Base-by-base conservation (phyloP, 2,888 invertebrate species). In the Euproctis similis region DNA sequence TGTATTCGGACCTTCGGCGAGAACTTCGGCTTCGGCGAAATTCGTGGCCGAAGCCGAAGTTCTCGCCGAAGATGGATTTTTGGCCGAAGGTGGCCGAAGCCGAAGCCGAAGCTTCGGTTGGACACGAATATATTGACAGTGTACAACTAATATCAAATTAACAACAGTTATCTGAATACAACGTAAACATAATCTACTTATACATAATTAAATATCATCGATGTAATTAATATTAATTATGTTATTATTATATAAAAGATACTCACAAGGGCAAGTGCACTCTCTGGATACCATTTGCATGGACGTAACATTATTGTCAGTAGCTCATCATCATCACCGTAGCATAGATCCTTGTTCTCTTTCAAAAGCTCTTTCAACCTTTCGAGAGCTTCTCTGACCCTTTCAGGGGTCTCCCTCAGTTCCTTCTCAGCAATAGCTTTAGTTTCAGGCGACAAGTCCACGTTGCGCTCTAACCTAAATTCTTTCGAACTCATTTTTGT, bases 231-330 rank as follows among this genome's bases (percentile, higher is more conserved):
- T 5, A 21, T 4, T 10, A 21, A 9, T 9, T n/a, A n/a, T n/a
- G n/a, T n/a, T n/a, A n/a, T n/a, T n/a, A n/a, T n/a, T n/a, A n/a
- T n/a, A n/a, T n/a, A n/a, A n/a, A 14, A 14, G 6, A 6, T 11
- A 82, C 89, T 89, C 64, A 92, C 93, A 85, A 94, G 76, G 57
- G 89, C 90, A 31, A 90, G 76, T 0, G 94, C 94, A 71, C 93
- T 93, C 52, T 93, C 87, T 0, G 94, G 90, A 51, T 94, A 94
- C 80, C 88, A 95, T 67, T 95, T 94, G 74, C 92, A 91, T 12
- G 93, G 92, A 34, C 95, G 87, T 32, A 95, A 77, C 60, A 93
- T 93, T 39, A 92, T 90, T n/a, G 89, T 81, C 6, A 95, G 85
- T 22, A 92, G 87, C 16, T 92, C 92, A 46, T 94, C 94, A 46